phyloP scores from a whole-genome alignment of 2,888 invertebrate genomes.

The Pammene fasciana region DNA sequence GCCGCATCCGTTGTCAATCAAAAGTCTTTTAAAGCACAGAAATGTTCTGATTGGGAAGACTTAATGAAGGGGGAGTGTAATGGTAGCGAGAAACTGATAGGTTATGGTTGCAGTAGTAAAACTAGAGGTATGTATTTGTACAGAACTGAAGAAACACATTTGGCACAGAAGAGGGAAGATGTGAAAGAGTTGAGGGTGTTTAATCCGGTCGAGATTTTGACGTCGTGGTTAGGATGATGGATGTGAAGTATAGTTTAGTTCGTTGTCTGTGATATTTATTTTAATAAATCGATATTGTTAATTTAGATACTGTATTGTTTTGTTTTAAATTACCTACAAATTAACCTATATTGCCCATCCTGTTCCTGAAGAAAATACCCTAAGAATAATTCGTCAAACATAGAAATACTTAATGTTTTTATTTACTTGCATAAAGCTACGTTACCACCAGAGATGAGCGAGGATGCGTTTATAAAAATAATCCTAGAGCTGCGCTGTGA shows the following conservation, averaged over 20 bases:
- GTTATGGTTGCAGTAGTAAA: constrained; percentile 56
- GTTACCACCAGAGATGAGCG: no score
- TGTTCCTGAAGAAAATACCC: no score
- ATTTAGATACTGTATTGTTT: not conserved
- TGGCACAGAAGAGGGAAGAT: constrained; percentile 43
- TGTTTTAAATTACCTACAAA: not conserved
- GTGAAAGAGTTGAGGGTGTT: constrained; percentile 49
- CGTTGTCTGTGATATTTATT: constrained; percentile 58
- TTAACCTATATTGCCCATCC: no score
- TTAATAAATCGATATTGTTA: constrained; percentile 26
- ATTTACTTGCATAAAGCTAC: no score
- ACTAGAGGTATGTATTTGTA: constrained; percentile 65
- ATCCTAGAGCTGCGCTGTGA: no score
- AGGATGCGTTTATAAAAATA: no score
- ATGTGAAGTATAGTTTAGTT: constrained; percentile 8
- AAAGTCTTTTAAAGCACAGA: constrained; percentile 53
- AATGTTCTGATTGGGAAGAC: constrained; percentile 61
- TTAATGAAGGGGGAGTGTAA: constrained; percentile 56
- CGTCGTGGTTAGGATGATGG: constrained; percentile 33
- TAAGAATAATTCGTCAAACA: no score
- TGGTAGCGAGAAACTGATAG: constrained; percentile 59
- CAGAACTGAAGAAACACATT: constrained; percentile 52
- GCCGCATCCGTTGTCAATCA: constrained; percentile 59
- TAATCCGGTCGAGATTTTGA: constrained; percentile 57
- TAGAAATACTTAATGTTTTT: no score